Percentiles rank a stretch among this genome's conserved stretches.
Conservation (phyloP, 53 echinoderm and acorn worm genomes). For the Luidia sarsii region DNA sequence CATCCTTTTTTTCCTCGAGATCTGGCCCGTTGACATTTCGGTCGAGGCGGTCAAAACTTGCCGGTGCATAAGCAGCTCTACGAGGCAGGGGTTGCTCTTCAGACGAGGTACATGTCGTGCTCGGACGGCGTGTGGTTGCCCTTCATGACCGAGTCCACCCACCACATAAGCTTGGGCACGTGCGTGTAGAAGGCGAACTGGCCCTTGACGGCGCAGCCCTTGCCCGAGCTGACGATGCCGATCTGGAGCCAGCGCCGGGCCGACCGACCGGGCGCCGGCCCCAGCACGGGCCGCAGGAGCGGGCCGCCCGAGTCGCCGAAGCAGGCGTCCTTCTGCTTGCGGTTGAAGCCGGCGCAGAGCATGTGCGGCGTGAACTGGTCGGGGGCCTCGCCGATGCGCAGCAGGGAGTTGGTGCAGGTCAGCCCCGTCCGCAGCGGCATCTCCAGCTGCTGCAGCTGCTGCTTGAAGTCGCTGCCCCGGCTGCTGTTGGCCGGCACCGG, state of each 20-base stretch:
- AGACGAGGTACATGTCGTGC: constrained; percentile 73
- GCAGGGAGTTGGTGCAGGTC: constrained; percentile 73
- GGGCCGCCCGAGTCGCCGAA: constrained; percentile 98
- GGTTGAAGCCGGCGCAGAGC: constrained; percentile 95
- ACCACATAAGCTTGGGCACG: constrained; percentile 81
- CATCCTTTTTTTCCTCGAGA: no score
- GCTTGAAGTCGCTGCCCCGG: constrained; percentile 66
- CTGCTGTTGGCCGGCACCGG: constrained; percentile 85
- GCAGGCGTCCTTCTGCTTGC: constrained; percentile 84
- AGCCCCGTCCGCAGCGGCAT: constrained; percentile 79
- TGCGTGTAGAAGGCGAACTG: constrained; percentile 96
- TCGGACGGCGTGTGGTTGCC: constrained; percentile 72
- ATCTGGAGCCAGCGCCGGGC: constrained; percentile 89
- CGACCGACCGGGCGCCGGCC: constrained; percentile 7
- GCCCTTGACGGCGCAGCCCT: constrained; percentile 95
- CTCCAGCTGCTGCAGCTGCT: constrained; percentile 79
- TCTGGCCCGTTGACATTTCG: no score
- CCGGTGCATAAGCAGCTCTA: neutral
- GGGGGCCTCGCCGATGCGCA: constrained; percentile 68
- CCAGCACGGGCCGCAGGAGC: constrained; percentile 72
- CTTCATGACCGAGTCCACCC: constrained; percentile 81
- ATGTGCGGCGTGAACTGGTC: constrained; percentile 81
- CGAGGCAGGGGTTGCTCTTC: no score
- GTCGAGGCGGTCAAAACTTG: no score
- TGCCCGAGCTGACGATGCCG: constrained; percentile 96